Conservation (phyloP, 2,797 vertebrate genomes). For the Peromyscus nudipes region DNA sequence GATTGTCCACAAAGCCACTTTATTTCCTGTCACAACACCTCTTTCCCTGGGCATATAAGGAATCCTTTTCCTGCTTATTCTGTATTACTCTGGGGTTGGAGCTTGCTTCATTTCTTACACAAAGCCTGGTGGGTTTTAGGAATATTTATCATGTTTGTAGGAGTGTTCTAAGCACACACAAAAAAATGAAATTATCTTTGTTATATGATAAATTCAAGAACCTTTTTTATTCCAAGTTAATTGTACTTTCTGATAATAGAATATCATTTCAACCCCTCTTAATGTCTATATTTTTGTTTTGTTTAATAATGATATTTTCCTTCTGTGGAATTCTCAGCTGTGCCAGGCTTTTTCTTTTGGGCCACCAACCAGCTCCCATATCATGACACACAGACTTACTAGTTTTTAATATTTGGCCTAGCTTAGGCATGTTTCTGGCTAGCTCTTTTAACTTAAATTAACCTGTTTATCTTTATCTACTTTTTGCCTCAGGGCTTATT, state of each 20-base stretch:
- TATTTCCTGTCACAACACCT: not conserved
- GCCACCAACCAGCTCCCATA: not conserved
- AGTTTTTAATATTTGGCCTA: not conserved
- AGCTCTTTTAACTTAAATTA: not conserved
- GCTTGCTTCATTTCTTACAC: not conserved
- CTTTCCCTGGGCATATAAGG: not conserved
- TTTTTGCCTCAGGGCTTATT: not conserved
- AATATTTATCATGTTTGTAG: not conserved
- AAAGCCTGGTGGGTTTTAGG: not conserved
- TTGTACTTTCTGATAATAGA: not conserved
- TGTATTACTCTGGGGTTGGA: not conserved
- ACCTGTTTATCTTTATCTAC: not conserved
- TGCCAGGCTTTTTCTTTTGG: not conserved
- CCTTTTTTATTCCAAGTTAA: slow-evolving; percentile 43
- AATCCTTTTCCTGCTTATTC: not conserved
- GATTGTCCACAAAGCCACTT: not conserved
- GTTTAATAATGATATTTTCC: not conserved
- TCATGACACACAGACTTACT: not conserved
- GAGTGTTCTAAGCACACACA: not conserved
- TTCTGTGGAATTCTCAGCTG: not conserved
- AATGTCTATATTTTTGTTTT: slow-evolving; percentile 40
- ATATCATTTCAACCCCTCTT: not conserved
- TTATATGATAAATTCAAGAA: not conserved
- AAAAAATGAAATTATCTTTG: not conserved
- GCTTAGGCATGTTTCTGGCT: not conserved